Evolutionary conservation across 2,888 invertebrate genomes (phyloP).

Genomic region (Taphrorychus bicolor): DNA sequence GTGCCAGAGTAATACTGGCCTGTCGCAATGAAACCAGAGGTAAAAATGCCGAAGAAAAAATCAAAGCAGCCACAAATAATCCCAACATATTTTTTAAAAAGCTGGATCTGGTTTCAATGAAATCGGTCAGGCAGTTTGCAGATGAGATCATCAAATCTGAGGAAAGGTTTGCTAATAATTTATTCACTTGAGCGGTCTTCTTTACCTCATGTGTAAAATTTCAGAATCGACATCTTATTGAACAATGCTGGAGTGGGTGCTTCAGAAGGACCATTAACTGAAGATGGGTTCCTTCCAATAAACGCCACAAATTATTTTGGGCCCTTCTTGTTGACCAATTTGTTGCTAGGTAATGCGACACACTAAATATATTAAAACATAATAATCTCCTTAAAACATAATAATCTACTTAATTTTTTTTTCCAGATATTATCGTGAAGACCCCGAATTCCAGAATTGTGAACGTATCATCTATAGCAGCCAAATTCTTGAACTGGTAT

Average conservation of each 20-base stretch:
- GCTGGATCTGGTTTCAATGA: constrained; percentile 63
- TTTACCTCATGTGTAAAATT: not conserved
- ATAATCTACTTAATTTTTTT: not conserved
- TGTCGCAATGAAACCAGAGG: constrained; percentile 57
- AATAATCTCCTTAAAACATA: not conserved
- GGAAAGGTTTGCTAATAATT: constrained; percentile 50
- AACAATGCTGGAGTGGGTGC: constrained; percentile 68
- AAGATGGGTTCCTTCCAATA: constrained; percentile 68
- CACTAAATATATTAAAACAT: not conserved
- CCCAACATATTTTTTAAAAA: constrained; percentile 67
- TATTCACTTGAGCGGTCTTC: not conserved
- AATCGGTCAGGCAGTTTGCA: constrained; percentile 67
- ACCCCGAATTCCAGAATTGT: constrained; percentile 30
- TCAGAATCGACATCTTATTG: constrained; percentile 67
- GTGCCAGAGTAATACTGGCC: constrained; percentile 64
- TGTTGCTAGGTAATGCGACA: constrained; percentile 65
- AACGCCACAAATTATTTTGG: constrained; percentile 77
- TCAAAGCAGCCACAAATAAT: constrained; percentile 54
- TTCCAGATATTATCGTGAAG: constrained; percentile 23
- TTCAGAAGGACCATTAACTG: constrained; percentile 56
- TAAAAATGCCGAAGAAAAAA: constrained; percentile 48
- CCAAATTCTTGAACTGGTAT: not conserved
- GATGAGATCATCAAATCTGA: constrained; percentile 63
- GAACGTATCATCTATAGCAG: constrained; percentile 24
- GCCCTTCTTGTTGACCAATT: constrained; percentile 72